phyloP scores from a whole-genome alignment of 2,888 invertebrate species.

The Eilema caniola region DNA sequence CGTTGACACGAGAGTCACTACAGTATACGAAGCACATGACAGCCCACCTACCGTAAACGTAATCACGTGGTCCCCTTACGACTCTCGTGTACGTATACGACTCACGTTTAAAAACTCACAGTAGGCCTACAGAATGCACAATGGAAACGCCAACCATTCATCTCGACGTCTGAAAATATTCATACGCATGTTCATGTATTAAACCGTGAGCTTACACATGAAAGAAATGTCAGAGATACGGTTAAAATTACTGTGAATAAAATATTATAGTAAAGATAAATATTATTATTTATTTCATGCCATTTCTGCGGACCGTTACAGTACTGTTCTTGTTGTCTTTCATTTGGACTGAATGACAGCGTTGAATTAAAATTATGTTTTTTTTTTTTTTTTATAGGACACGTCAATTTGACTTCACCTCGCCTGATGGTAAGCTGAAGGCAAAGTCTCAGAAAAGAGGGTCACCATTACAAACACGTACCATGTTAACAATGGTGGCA shows the following conservation, averaged over 20 bases:
- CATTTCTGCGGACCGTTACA: background rate
- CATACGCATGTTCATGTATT: constrained; percentile 33
- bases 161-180: constrained; percentile 53
- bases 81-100: no score
- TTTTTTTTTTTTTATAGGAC: no score
- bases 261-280: constrained; percentile 1
- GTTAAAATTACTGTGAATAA: constrained; percentile 8
- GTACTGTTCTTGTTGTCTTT: background rate
- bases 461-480: no score
- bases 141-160: constrained; percentile 44
- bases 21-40: no score
- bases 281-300: background rate
- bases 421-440: no score
- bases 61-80: no score
- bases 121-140: constrained; percentile 60
- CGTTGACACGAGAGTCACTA: no score
- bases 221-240: constrained; percentile 16
- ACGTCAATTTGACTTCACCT: no score
- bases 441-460: no score
- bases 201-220: constrained; percentile 39
- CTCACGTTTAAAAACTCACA: no score
- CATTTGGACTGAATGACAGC: background rate
- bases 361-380: background rate
- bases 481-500: no score
- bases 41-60: no score